phyloP scores from a whole-genome alignment of 1,140 invertebrate species.

The Anthonomus grandis region DNA sequence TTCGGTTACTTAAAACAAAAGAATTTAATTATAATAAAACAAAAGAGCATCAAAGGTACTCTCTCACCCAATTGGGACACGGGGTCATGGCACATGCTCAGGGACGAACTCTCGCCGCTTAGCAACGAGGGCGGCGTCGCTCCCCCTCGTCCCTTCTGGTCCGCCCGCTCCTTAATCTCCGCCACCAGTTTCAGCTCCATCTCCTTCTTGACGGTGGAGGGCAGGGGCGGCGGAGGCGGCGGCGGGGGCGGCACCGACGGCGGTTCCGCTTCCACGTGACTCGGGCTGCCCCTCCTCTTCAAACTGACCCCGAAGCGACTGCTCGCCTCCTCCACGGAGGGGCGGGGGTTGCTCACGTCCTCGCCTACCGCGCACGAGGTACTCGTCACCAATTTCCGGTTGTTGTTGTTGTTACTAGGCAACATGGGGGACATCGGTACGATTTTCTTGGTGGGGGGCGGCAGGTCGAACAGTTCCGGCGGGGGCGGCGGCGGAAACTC shows the following conservation, averaged over 20 bases:
- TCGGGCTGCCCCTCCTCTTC: constrained; percentile 59
- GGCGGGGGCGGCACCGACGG: constrained; percentile 44
- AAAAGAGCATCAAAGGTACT: too few species aligned
- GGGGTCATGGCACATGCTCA: constrained; percentile 58
- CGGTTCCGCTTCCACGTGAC: constrained; percentile 46
- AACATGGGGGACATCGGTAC: constrained; percentile 48
- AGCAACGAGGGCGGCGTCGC: constrained; percentile 53
- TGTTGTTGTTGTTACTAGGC: constrained; percentile 38
- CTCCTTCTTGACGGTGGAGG: constrained; percentile 62
- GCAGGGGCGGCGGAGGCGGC: constrained; percentile 44
- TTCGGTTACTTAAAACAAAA: too few species aligned
- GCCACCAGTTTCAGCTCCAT: constrained; percentile 77
- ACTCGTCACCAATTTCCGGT: constrained; percentile 27
- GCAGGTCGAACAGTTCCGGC: too few species aligned
- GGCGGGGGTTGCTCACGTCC: constrained; percentile 62
- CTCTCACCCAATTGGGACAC: constrained; percentile 77
- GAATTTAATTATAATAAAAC: too few species aligned
- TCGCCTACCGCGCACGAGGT: constrained; percentile 45
- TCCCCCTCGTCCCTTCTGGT: constrained; percentile 57
- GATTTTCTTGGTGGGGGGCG: constrained; percentile 61
- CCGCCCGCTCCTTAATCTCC: constrained; percentile 75
- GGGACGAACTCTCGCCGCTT: constrained; percentile 39
- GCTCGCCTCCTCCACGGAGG: constrained; percentile 67
- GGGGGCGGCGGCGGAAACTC: constrained; percentile 83
- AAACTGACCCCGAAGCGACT: constrained; percentile 65